Evolutionary conservation across 2,888 invertebrate species (phyloP).

Genomic region (Ectemnius cavifrons): DNA sequence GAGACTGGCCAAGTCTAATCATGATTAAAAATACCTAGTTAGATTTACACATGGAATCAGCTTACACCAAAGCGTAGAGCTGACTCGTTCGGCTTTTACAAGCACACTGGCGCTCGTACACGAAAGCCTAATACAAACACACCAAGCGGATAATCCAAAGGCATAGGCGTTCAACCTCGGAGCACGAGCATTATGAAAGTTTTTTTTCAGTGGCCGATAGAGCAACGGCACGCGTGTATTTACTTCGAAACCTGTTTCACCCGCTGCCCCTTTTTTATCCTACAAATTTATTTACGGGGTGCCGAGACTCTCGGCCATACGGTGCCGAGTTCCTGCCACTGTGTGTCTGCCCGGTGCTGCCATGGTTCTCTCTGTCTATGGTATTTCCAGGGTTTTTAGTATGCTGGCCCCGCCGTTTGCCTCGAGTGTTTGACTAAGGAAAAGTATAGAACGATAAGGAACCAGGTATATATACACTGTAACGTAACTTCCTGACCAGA

Average conservation of each 20-base stretch:
- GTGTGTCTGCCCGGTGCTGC: neutral
- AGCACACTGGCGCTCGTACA: no score
- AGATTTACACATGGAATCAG: no score
- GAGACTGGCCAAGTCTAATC: no score
- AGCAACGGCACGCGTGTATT: conserved; percentile 7
- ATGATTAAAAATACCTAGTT: no score
- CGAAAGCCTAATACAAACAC: conserved; percentile 27
- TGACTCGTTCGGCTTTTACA: neutral
- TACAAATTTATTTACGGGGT: conserved; percentile 2
- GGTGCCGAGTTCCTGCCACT: neutral
- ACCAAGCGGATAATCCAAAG: conserved; percentile 28
- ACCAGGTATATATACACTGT: no score
- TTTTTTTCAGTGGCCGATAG: conserved; percentile 1
- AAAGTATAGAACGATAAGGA: no score
- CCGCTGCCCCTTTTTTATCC: conserved; percentile 1
- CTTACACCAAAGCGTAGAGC: neutral
- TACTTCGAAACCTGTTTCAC: conserved; percentile 2
- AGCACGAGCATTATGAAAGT: conserved; percentile 2
- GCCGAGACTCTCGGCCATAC: neutral
- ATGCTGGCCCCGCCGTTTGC: no score
- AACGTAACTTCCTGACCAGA: no score
- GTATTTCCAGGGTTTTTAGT: no score
- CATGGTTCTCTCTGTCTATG: no score
- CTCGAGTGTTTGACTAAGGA: no score
- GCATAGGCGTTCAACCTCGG: neutral